phyloP scores from a whole-genome alignment of 1,140 invertebrate genomes.

The Apocrypta bakeri region DNA sequence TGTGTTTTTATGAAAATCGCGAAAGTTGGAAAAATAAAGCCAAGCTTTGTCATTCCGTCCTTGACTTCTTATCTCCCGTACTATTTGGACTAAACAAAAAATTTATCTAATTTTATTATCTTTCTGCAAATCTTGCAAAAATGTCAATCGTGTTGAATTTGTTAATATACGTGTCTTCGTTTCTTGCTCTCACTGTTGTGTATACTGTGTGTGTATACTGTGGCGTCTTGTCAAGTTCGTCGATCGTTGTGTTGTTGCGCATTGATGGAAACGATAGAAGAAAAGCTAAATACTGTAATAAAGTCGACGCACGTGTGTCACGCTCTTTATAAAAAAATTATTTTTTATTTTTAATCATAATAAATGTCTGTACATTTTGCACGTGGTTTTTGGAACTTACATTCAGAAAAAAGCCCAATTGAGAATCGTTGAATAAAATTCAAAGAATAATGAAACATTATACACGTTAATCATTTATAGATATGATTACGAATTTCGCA shows the following conservation, averaged over 20 bases:
- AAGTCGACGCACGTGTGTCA: slow-evolving; percentile 30
- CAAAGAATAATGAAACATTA: neutral
- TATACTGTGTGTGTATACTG: neutral
- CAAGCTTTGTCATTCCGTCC: slow-evolving; percentile 16
- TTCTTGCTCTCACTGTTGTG: slow-evolving; percentile 11
- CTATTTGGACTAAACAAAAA: slow-evolving; percentile 6
- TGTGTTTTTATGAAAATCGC: neutral
- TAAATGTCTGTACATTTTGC: slow-evolving; percentile 52
- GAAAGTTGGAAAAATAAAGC: neutral
- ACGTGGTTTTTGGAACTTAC: slow-evolving; percentile 43
- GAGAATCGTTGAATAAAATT: neutral
- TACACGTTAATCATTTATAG: no score
- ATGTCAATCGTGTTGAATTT: neutral
- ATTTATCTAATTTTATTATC: neutral
- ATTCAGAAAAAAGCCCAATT: slow-evolving; percentile 32
- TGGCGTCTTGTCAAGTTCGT: slow-evolving; percentile 41
- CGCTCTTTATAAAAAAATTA: slow-evolving; percentile 27
- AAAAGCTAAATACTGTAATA: slow-evolving; percentile 33
- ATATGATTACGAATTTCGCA: no score
- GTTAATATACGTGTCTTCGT: neutral
- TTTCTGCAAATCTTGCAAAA: no score
- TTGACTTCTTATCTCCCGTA: neutral
- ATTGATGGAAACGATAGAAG: slow-evolving; percentile 1
- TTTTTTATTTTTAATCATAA: slow-evolving; percentile 47
- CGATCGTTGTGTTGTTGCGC: slow-evolving; percentile 35